A percentile compares a stretch with the other conserved stretches of the same genome.
Evolutionary conservation across 1,140 invertebrate species (phyloP).

Genomic region (Leguminivora glycinivorella): DNA sequence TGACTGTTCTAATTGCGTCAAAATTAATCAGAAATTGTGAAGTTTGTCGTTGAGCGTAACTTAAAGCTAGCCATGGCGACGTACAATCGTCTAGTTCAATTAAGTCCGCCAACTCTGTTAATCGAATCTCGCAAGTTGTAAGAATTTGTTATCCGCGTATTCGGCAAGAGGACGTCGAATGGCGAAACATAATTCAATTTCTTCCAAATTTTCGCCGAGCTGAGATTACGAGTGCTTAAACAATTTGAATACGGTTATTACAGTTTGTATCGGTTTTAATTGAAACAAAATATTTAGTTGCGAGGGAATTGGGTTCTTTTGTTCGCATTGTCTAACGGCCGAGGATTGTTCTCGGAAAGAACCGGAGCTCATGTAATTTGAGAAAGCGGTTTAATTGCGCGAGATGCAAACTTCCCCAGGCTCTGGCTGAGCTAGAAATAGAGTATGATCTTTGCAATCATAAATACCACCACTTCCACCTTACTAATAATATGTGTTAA

Average conservation of each 20-base stretch:
- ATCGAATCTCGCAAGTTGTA: slow-evolving; percentile 17
- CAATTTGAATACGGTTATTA: slow-evolving; percentile 25
- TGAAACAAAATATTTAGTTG: slow-evolving; percentile 21
- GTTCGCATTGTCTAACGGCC: slow-evolving; percentile 14
- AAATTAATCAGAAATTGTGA: slow-evolving; percentile 15
- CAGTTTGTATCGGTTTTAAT: slow-evolving; percentile 23
- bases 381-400: slow-evolving; percentile 15
- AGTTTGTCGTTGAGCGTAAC: slow-evolving; percentile 6
- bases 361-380: slow-evolving; percentile 22
- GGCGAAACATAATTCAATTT: slow-evolving; percentile 24
- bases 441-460: too few relatives aligned
- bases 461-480: too few relatives aligned
- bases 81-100: slow-evolving; percentile 3
- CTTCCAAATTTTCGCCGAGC: slow-evolving; percentile 17
- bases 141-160: slow-evolving; percentile 25
- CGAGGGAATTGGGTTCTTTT: slow-evolving; percentile 10
- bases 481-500: too few relatives aligned
- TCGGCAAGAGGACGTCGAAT: slow-evolving; percentile 16
- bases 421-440: not conserved
- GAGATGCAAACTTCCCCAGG: not conserved
- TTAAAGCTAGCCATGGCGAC: not conserved
- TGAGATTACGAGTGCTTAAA: slow-evolving; percentile 14
- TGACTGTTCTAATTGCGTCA: not conserved
- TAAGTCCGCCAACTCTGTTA: not conserved
- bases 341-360: slow-evolving; percentile 6